Conservation (phyloP, 1,140 invertebrate species). For the Drosophila orena region DNA sequence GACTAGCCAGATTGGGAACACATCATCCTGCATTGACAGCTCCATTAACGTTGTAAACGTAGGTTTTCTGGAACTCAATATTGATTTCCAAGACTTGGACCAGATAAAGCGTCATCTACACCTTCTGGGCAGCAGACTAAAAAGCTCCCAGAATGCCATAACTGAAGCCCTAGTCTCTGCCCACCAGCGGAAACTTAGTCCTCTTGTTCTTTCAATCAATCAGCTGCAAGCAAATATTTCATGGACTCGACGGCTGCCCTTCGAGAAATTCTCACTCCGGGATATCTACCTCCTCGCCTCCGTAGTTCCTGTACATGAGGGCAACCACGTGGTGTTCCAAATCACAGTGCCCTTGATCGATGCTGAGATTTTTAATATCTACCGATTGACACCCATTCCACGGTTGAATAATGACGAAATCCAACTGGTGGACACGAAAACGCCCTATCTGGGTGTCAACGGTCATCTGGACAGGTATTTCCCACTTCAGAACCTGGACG, state of each 20-base stretch:
- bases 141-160: conserved; percentile 1
- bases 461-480: conserved; percentile 27
- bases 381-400: conserved; percentile 26
- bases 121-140: background rate
- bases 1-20: background rate
- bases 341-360: conserved; percentile 19
- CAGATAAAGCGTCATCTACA: background rate
- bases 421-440: conserved; percentile 19
- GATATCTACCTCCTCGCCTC: conserved; percentile 12
- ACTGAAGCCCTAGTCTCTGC: conserved; percentile 10
- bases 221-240: conserved; percentile 17
- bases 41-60: background rate
- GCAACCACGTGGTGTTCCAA: conserved; percentile 8
- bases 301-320: background rate
- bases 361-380: conserved; percentile 17
- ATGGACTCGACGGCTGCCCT: background rate
- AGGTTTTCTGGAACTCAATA: background rate
- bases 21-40: conserved; percentile 1
- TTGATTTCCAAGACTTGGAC: no score
- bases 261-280: background rate
- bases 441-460: conserved; percentile 15
- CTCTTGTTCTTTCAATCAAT: conserved; percentile 9
- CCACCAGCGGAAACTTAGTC: background rate
- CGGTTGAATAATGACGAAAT: conserved; percentile 5
- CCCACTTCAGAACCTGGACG: conserved; percentile 1